Evolutionary conservation across 2,797 vertebrate genomes (phyloP), one percentile per base, ranked within the genome.

Genomic region (Lacerta agilis): DNA sequence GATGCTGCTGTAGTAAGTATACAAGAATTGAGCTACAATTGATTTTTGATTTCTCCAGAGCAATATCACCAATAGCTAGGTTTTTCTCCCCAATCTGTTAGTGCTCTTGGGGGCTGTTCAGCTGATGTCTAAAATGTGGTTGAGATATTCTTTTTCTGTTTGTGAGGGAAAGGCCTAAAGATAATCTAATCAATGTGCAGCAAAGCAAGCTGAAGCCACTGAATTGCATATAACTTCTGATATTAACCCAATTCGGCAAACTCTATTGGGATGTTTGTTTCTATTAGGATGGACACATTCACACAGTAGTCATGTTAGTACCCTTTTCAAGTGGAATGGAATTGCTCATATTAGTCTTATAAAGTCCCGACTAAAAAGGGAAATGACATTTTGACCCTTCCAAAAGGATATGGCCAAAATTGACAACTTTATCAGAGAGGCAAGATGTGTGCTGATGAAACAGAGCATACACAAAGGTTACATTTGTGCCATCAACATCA

Each of bases 341-440:
- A 93, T 90, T 95, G 91, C 71, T 89, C 91, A 94, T 78, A 95
- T 96, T 93, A 94, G 61, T 88, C 77, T 92, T 95, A 92, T 94
- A 89, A 90, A 95, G 95, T 93, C 91, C 93, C 93, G 91, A 95
- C 92, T 94, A 88, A 90, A 87, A 89, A 87, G 49, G 90, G 71
- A 80, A 94, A 91, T 92, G 90, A 91, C 88, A 94, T 94, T 92
- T 81, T 92, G 81, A 94, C 93, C 71, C 88, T 89, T 89, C 88
- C 86, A 82, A 71, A 84, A 89, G 41, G 20, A 83, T 90, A 18
- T 85, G 93, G 93, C 91, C 92, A 94, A 91, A 94, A 92, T 89
- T 66, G 84, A 36, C 2, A 85, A 94, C 88, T 92, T 94, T 89
- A 80, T 94, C 88, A 91, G 79, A 87, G 89, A 85, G 69, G 92